Conservation (phyloP, 1,140 invertebrate species). For the Drosophila bifasciata region DNA sequence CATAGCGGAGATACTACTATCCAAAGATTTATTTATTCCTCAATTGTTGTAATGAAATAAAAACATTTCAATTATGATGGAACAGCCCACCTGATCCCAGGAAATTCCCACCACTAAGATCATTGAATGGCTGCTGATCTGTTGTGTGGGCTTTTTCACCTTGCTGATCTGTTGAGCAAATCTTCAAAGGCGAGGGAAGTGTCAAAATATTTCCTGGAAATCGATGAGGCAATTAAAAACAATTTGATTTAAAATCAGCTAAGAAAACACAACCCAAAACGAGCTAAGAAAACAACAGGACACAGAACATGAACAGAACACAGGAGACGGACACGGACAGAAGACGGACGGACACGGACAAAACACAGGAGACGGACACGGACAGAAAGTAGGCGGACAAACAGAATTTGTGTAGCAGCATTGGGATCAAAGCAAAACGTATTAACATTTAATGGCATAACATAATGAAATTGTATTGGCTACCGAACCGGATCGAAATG, state of each 20-base stretch:
- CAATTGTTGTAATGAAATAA: no score
- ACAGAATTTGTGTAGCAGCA: not conserved
- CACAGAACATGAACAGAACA: not conserved
- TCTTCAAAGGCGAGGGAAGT: constrained; percentile 5
- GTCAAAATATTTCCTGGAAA: constrained; percentile 73
- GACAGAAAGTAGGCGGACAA: not conserved
- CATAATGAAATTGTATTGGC: constrained; percentile 74
- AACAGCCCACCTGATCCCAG: no score
- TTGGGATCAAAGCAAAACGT: constrained; percentile 19
- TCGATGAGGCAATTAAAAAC: constrained; percentile 72
- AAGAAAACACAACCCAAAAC: constrained; percentile 67
- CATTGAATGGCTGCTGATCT: no score
- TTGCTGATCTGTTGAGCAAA: no score
- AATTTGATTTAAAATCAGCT: constrained; percentile 79
- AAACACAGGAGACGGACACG: no score
- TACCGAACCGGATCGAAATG: constrained; percentile 50
- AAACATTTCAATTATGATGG: no score
- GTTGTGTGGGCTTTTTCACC: no score
- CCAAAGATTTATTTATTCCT: no score
- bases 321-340: no score
- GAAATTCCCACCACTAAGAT: no score
- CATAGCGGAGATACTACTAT: no score
- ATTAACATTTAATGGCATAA: constrained; percentile 80
- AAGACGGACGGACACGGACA: no score
- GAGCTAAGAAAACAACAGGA: constrained; percentile 7